Evolutionary conservation across 2,113 vertebrate species (phyloP), one percentile per base, ranked within the genome.

Genomic region (Tetraodon nigroviridis): DNA sequence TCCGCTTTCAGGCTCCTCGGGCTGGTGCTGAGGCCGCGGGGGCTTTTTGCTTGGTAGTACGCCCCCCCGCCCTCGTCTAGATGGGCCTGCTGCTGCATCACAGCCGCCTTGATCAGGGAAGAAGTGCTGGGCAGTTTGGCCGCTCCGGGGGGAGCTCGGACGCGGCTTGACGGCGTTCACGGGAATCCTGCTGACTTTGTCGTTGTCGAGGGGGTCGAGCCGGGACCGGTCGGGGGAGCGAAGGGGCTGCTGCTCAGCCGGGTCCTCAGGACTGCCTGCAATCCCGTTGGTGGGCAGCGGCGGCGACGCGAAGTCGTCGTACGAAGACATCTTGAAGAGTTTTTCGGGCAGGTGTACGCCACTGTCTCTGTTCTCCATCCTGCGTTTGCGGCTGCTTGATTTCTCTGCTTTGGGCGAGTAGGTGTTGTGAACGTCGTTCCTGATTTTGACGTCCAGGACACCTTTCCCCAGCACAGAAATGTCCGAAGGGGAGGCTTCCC

Each of bases 111-210:
- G 46, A 94, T 80, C 84, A 95, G 88, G 0, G 92, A 90, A 73
- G 94, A 96, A 90, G 93, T 92, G 84, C 92, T 93, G 1, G 94
- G 92, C 50, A 91, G 86, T 84, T 94, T 94, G 83, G 92, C 90
- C 20, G 92, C 91, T 68, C 94, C 93, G 1, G 94, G 97, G 97
- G 58, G 94, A 95, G 89, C 93, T 97, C 73, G 97, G 94, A 70
- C 95, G 95, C 49, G 96, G 97, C 87, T 93, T 94, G 41, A 98
- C 95, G 29, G 97, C 93, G 0, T 99, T 96, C 49, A 98, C 89
- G 4, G 97, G 96, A 74, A 98, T 97, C 89, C 93, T 94, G 51
- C 22, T 90, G 62, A 92, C 92, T 88, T 93, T 95, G 69, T 98
- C 96, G 0, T 93, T 94, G 77, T 98, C 96, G 4, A 90, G 81